Conservation (phyloP, 2,113 vertebrate genomes). For the Tinamus guttatus region DNA sequence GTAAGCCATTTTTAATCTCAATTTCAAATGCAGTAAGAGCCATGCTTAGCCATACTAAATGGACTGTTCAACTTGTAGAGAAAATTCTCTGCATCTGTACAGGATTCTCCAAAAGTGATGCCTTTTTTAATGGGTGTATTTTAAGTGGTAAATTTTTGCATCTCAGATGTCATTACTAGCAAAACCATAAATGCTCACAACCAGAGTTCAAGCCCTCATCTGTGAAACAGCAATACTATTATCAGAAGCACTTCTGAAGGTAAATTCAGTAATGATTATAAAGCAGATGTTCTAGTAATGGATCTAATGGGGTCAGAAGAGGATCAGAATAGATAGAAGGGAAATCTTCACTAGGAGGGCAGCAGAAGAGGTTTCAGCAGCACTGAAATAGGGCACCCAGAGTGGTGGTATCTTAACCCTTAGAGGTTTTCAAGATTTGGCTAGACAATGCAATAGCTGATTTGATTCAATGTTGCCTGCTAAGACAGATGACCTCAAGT, state of each 20-base stretch:
- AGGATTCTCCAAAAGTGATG: background rate
- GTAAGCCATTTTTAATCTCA: background rate
- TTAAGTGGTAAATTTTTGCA: background rate
- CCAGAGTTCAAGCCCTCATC: fast-evolving
- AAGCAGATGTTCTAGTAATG: background rate
- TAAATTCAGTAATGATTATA: background rate
- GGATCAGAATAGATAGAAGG: background rate
- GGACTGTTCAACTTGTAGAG: background rate
- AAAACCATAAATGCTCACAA: background rate
- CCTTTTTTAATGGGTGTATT: no score
- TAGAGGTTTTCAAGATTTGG: background rate
- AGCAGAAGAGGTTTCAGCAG: background rate
- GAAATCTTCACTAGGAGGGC: background rate
- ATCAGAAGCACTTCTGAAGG: background rate
- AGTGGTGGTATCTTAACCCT: background rate
- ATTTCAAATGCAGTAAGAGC: background rate
- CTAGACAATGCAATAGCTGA: background rate
- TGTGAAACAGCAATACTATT: fast-evolving
- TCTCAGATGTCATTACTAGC: background rate
- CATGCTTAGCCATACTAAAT: background rate
- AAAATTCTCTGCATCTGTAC: background rate
- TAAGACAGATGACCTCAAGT: background rate
- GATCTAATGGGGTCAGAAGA: background rate
- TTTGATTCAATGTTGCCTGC: background rate
- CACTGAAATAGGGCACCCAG: background rate